Percentiles rank a stretch among this genome's conserved stretches.
Conservation (phyloP, 2,797 vertebrate species). For the Philypnodon macrostomus region DNA sequence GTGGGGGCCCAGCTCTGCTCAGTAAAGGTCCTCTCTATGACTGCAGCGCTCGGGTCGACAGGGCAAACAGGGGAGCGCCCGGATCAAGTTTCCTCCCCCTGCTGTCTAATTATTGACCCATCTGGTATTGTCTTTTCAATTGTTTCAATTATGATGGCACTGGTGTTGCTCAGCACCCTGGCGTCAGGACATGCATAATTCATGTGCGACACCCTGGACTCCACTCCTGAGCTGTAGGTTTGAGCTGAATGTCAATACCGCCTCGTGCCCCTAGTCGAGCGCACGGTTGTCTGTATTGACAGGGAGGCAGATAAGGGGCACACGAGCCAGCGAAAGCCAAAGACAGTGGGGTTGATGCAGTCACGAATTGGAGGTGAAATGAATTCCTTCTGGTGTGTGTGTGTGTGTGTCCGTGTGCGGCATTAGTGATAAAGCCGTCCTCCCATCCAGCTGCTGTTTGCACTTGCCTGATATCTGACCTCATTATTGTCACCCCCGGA, state of each 20-base stretch:
- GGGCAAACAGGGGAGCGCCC: conserved; percentile 63
- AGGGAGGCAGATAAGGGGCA: conserved; percentile 62
- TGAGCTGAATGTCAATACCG: conserved; percentile 82
- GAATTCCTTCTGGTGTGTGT: conserved; percentile 22
- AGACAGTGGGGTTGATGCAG: conserved; percentile 60
- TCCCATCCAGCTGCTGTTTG: conserved; percentile 60
- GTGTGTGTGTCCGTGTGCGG: conserved; percentile 1
- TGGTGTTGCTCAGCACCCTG: conserved; percentile 78
- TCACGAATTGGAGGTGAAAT: conserved; percentile 46
- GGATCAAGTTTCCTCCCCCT: conserved; percentile 74
- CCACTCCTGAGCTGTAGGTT: conserved; percentile 72
- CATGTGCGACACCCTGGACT: conserved; percentile 76
- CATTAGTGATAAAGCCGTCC: conserved; percentile 39
- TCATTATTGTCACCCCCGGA: conserved; percentile 73
- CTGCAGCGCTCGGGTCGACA: conserved; percentile 46
- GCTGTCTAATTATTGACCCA: conserved; percentile 82
- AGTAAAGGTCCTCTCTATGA: conserved; percentile 62
- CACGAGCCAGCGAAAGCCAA: conserved; percentile 59
- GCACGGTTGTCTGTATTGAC: conserved; percentile 72
- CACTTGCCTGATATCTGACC: conserved; percentile 67
- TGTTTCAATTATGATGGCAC: conserved; percentile 84
- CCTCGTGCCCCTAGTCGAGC: conserved; percentile 63
- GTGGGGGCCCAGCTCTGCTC: conserved; percentile 42
- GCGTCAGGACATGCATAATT: conserved; percentile 80
- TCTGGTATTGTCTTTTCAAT: conserved; percentile 84